phyloP scores from a whole-genome alignment of 23 tunicate genomes.

The Ciona savignyi region DNA sequence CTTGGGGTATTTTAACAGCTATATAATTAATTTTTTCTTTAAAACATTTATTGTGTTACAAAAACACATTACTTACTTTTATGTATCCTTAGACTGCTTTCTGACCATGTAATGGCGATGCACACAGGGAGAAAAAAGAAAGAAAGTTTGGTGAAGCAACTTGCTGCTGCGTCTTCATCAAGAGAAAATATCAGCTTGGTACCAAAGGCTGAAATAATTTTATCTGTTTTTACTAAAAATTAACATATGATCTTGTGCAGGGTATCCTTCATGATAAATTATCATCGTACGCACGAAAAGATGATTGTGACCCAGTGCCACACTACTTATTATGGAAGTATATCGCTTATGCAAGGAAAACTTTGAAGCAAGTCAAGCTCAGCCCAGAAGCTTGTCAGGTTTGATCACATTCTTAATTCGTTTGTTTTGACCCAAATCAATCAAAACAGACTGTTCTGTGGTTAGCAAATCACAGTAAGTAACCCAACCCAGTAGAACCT shows the following conservation, averaged over 20 bases:
- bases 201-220: no score
- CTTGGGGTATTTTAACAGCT: no score
- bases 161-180: constrained; percentile 11
- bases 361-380: constrained; percentile 38
- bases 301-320: constrained; percentile 82
- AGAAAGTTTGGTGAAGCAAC: constrained; percentile 7
- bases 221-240: no score
- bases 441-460: no score
- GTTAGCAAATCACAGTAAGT: no score
- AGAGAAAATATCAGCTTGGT: background rate
- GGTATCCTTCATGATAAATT: constrained; percentile 33
- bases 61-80: no score
- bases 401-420: no score
- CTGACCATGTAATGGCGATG: constrained; percentile 96
- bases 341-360: constrained; percentile 75
- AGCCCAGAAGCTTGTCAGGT: constrained; percentile 82
- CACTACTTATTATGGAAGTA: constrained; percentile 77
- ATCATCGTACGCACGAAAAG: constrained; percentile 28
- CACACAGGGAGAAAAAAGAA: constrained; percentile 49
- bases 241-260: constrained; percentile 31
- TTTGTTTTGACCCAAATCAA: no score
- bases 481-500: no score
- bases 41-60: no score
- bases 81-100: constrained; percentile 46
- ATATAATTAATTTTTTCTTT: no score